Base-by-base conservation (phyloP, 2,888 invertebrate genomes). In the Balanococcus diminutus region DNA sequence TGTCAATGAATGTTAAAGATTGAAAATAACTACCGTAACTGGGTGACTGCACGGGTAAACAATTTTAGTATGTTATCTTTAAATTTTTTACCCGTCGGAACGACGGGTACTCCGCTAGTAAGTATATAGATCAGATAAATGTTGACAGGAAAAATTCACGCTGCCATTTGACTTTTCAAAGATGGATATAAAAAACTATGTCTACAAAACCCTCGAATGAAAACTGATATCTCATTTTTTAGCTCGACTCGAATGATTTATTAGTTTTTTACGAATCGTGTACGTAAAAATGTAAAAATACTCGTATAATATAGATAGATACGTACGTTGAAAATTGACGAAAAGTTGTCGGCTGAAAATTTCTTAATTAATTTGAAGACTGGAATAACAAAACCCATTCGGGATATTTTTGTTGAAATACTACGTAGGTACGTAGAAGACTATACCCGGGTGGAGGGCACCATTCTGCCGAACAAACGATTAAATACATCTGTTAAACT, bases 401-500 rank as follows among this genome's bases (percentile, higher is more conserved):
- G 22, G 56, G 19, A 6, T 56, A 8, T 56, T 56, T 56, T 56
- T 2, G 19, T 56, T 22, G 56, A 56, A 56, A 56, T 56, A 56
- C 22, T 2, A 14, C 1, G 22, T 22, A 2, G 56, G 9, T 56
- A 1, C 0, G 6, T 19, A n/a, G 22, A 56, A 56, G 56, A 22
- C 22, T 56, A 51, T 19, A n/a, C n/a, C n/a, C n/a, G n/a, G n/a
- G n/a, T n/a, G n/a, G 22, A 61, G 14, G 6, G 1, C 28, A 6
- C 16, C 67, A 5, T n/a, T n/a, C 1, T 5, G 56, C 16, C 16
- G n/a, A 25, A 67, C 32, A 28, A 79, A 32, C 32, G 19, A 36
- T 79, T 32, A 79, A 79, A 32, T 19, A 79, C 75, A 79, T 79
- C 25, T 79, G 75, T 79, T 79, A 28, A 72, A 31, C 75, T 25